Evolutionary conservation across 2,888 invertebrate species (phyloP).

Genomic region (Tetheella fluctuosa): DNA sequence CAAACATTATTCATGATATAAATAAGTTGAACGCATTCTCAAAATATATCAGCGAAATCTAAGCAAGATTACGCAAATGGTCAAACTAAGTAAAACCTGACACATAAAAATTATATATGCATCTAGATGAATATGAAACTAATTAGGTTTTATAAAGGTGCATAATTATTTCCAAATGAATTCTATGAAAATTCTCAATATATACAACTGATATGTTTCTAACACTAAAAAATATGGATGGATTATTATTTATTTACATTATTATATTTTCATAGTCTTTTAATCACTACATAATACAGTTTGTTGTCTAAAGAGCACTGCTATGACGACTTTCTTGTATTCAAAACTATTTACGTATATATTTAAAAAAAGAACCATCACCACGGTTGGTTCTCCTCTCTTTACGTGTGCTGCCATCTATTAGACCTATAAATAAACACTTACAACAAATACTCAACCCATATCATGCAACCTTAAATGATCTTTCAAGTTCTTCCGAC

Average conservation of each 20-base stretch:
- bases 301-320: too few relatives aligned
- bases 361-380: background rate
- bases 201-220: background rate
- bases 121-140: too few relatives aligned
- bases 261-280: background rate
- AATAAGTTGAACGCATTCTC: background rate
- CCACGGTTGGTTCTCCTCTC: background rate
- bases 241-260: background rate
- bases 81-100: background rate
- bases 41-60: background rate
- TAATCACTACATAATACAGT: background rate
- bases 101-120: too few relatives aligned
- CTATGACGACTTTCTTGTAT: background rate
- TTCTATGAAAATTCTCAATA: background rate
- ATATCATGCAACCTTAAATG: slow-evolving; percentile 73
- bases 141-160: too few relatives aligned
- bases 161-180: too few relatives aligned
- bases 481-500: slow-evolving; percentile 75
- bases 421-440: background rate
- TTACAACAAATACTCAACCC: slow-evolving; percentile 30
- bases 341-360: background rate
- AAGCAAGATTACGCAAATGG: background rate
- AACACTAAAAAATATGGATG: background rate
- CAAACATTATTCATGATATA: background rate
- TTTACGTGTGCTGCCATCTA: background rate